Conservation (phyloP, 1,140 invertebrate species). For the Drosophila nebulosa region DNA sequence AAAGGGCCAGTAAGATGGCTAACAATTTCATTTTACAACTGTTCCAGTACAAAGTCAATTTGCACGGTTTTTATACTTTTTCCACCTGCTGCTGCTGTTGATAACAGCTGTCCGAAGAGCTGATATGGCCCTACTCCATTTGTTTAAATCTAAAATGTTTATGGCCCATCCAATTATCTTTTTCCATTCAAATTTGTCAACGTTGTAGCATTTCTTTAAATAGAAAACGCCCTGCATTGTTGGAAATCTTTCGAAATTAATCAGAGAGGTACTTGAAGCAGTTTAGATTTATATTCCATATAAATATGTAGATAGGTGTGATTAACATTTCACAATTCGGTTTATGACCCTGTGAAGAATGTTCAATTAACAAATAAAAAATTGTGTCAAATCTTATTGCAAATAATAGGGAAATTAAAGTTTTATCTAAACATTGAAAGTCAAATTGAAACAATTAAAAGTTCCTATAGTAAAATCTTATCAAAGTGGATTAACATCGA, state of each 20-base stretch:
- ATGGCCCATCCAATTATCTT: not conserved
- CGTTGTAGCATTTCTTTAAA: not conserved
- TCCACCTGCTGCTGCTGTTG: slow-evolving; percentile 1
- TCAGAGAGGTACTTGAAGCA: not conserved
- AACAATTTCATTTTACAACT: slow-evolving; percentile 51
- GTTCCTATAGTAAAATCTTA: too few relatives aligned
- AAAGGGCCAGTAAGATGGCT: slow-evolving; percentile 32
- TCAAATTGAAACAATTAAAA: not conserved
- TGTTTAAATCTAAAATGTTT: slow-evolving; percentile 5
- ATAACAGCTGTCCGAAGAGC: not conserved
- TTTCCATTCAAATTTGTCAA: not conserved
- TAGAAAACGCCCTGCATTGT: not conserved
- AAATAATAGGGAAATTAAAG: not conserved
- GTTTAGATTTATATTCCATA: not conserved
- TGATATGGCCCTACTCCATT: slow-evolving; percentile 11
- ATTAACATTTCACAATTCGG: not conserved
- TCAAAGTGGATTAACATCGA: too few relatives aligned
- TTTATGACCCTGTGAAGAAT: not conserved
- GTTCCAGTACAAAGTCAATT: not conserved
- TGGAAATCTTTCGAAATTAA: not conserved
- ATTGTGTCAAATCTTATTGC: not conserved
- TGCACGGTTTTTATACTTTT: slow-evolving; percentile 37
- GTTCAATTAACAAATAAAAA: not conserved
- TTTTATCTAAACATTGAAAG: not conserved
- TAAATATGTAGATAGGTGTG: not conserved